phyloP scores from a whole-genome alignment of 2,113 vertebrate species.

The Cardinalis cardinalis region DNA sequence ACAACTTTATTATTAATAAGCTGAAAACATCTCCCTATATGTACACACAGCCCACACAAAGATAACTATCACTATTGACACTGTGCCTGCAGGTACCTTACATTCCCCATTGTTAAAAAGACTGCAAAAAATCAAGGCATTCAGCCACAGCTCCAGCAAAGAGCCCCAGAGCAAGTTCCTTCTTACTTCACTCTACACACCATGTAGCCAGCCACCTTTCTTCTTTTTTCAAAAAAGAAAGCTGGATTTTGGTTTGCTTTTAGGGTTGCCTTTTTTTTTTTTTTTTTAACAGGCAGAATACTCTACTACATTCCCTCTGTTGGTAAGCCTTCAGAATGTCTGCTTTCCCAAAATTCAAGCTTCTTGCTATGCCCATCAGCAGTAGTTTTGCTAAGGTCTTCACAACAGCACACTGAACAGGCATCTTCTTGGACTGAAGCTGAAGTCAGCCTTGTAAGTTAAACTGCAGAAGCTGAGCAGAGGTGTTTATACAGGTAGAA shows the following conservation, averaged over 20 bases:
- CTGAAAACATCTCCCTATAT: not conserved
- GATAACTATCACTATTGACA: not conserved
- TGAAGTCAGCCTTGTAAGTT: not conserved
- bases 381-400: not conserved
- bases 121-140: not conserved
- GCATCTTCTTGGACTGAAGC: not conserved
- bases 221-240: no score
- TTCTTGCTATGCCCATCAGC: not conserved
- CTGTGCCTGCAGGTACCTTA: not conserved
- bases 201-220: not conserved
- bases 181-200: not conserved
- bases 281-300: not conserved
- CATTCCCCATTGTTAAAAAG: not conserved
- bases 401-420: not conserved
- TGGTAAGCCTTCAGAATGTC: not conserved
- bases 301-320: not conserved
- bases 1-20: not conserved
- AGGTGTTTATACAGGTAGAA: not conserved
- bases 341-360: not conserved
- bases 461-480: not conserved
- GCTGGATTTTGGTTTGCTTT: not conserved
- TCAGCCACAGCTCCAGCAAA: not conserved
- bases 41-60: not conserved
- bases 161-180: not conserved
- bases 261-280: not conserved